Conservation (phyloP, 2,113 vertebrate species). For the Genyomyrus donnyi region DNA sequence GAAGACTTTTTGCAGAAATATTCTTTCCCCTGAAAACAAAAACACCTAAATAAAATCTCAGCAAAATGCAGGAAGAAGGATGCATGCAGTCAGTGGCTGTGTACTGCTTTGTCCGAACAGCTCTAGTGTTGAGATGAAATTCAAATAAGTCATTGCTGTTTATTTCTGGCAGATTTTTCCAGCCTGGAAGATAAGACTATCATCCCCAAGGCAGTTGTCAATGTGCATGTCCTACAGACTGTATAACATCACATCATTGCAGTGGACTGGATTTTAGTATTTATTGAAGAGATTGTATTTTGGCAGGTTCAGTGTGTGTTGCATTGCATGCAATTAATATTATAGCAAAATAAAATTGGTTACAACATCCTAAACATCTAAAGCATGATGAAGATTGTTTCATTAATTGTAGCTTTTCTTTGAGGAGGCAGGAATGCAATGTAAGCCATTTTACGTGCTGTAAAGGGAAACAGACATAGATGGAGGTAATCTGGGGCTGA, state of each 20-base stretch:
- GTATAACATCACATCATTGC: not conserved
- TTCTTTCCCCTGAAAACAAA: not conserved
- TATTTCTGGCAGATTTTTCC: not conserved
- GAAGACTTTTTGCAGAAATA: not conserved
- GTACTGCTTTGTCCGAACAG: not conserved
- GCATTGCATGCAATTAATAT: not conserved
- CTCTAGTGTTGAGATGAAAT: not conserved
- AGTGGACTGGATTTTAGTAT: not conserved
- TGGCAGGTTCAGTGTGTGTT: not conserved
- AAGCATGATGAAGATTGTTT: not conserved
- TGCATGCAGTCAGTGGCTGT: not conserved
- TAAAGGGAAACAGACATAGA: not conserved
- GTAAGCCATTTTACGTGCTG: not conserved
- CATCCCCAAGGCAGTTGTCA: not conserved
- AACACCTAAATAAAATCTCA: not conserved
- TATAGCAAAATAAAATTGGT: not conserved
- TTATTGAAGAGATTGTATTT: not conserved
- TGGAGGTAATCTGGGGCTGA: not conserved
- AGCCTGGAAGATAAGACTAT: not conserved
- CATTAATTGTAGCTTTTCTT: not conserved
- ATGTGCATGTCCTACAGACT: not conserved
- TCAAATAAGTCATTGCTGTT: not conserved
- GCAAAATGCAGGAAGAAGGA: not conserved
- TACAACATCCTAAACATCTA: not conserved
- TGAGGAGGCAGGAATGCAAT: not conserved